Base-by-base conservation (phyloP, 2,888 invertebrate genomes). In the Pristionchus exspectatus region DNA sequence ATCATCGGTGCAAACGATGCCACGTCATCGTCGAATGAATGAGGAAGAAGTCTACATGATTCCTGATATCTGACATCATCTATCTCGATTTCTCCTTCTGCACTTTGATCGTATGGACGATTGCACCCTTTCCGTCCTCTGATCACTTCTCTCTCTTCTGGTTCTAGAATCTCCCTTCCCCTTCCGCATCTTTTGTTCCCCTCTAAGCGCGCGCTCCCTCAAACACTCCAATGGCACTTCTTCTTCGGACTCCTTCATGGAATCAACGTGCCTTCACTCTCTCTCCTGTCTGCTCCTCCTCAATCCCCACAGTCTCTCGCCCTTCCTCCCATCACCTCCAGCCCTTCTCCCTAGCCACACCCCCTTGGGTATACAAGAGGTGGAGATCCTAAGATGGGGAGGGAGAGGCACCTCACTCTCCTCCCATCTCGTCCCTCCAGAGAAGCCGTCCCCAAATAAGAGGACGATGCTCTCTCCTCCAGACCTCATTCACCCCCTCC, bases 321-420 rank as follows among this genome's bases (percentile, higher is more conserved):
- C 74, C 9, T 74, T 50, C 77, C 44, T 50, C 77, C 44, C 50
- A 10, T 24, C 44, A 21, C 21, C 50, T 50, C 50, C 44, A 21
- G 44, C n/a, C 44, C 50, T n/a, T 77, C 77, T 44, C 24, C 38
- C 44, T 24, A n/a, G 14, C 77, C 77, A 77, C 77, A 24, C 77
- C 77, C 77, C 77, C 77, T 38, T 50, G 77, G 77, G 77, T 44
- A 77, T 50, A 77, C 77, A 77, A 77, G 77, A 77, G 77, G 38
- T 16, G 38, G 33, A 50, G 77, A 77, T 77, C 77, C 77, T 77
- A 44, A 91, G 91, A 90, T 18, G 85, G 59, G 33, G 63, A 88
- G 83, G 89, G 84, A 88, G 90, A 90, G 89, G 87, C 89, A 81
- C 69, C 88, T 81, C 81, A 88, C 88, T 85, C 81, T 63, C 88